A percentile compares a stretch with the other conserved stretches of the same genome.
Evolutionary conservation across 2,113 vertebrate species (phyloP).

Genomic region (Coreoperca whiteheadi): DNA sequence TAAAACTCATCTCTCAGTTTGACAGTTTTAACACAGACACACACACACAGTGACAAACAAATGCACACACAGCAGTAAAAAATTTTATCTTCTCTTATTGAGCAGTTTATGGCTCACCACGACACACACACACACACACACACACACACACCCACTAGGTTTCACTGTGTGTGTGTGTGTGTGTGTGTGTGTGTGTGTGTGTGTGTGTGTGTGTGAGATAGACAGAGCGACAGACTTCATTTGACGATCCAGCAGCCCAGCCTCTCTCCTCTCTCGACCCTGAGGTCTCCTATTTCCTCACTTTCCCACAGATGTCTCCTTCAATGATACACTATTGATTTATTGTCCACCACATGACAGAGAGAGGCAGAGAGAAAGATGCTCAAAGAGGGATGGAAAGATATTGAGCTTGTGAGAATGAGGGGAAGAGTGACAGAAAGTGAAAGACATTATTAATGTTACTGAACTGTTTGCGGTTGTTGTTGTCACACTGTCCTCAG

Average conservation of each 20-base stretch:
- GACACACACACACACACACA: slow-evolving; percentile 16
- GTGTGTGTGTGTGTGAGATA: too few relatives aligned
- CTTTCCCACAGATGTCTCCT: slow-evolving; percentile 73
- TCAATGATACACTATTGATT: slow-evolving; percentile 75
- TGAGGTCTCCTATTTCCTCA: slow-evolving; percentile 61
- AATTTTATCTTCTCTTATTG: slow-evolving; percentile 53
- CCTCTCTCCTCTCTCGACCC: slow-evolving; percentile 44
- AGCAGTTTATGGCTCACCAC: slow-evolving; percentile 37
- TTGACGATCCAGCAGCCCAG: slow-evolving; percentile 35
- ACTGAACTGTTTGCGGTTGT: slow-evolving; percentile 33
- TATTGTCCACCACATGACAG: slow-evolving; percentile 69
- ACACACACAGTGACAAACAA: slow-evolving; percentile 14
- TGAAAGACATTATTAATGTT: slow-evolving; percentile 61
- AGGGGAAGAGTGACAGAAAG: slow-evolving; percentile 27
- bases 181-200: too few relatives aligned
- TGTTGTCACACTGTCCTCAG: slow-evolving; percentile 32
- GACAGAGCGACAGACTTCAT: slow-evolving; percentile 52
- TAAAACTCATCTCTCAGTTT: slow-evolving; percentile 54
- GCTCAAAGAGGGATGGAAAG: slow-evolving; percentile 40
- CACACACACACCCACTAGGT: slow-evolving; percentile 6
- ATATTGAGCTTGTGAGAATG: slow-evolving; percentile 41
- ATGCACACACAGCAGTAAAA: slow-evolving; percentile 30
- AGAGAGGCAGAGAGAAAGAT: slow-evolving; percentile 41
- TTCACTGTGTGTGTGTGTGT: too few relatives aligned
- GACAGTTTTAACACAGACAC: slow-evolving; percentile 42